Conservation (phyloP, 2,113 vertebrate species). For the Daubentonia madagascariensis region DNA sequence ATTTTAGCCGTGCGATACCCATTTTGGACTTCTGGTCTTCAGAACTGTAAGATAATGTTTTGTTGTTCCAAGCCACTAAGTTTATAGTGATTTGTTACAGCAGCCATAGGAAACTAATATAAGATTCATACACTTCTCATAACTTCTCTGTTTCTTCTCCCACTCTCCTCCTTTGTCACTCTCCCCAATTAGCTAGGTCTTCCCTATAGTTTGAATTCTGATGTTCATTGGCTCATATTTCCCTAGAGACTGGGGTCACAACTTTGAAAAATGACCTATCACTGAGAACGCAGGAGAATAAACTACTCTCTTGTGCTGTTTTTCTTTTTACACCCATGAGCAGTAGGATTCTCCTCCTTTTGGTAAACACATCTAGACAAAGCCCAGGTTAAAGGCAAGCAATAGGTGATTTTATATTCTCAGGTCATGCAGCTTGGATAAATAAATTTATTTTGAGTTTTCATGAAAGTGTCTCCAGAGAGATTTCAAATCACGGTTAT, state of each 20-base stretch:
- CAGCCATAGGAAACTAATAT: background rate
- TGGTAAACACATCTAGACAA: background rate
- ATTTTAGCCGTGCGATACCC: background rate
- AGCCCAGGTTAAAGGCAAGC: background rate
- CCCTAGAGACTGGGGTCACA: background rate
- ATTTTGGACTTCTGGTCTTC: background rate
- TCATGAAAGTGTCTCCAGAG: background rate
- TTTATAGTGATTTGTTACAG: background rate
- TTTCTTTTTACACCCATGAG: background rate
- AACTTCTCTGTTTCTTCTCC: background rate
- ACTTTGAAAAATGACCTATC: background rate
- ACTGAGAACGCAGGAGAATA: background rate
- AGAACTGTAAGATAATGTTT: background rate
- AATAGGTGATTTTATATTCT: background rate
- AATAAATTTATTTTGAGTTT: background rate
- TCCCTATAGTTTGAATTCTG: background rate
- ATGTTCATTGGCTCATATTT: background rate
- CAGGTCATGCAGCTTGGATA: background rate
- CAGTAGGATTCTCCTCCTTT: background rate
- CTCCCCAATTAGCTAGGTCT: background rate
- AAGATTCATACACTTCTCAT: background rate
- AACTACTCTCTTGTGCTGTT: background rate
- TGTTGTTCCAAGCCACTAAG: background rate
- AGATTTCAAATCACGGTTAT: background rate
- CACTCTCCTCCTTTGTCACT: background rate